Evolutionary conservation across 2,797 vertebrate species (phyloP).

Genomic region (Balearica regulorum): DNA sequence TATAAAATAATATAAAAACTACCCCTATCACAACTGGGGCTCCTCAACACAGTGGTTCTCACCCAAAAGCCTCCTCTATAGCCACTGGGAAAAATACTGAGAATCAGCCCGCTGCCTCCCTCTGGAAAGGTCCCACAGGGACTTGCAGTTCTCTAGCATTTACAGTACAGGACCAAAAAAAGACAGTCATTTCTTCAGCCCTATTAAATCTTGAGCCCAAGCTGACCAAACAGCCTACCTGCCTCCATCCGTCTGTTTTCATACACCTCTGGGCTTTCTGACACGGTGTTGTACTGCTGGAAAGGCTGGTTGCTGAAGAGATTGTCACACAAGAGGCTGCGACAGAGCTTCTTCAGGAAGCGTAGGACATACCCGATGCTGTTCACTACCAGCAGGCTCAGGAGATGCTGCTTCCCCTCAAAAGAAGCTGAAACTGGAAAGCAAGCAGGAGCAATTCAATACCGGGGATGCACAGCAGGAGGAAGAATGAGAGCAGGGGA

Average conservation of each 20-base stretch:
- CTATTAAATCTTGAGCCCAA: not conserved
- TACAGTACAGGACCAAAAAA: not conserved
- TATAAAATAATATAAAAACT: not conserved
- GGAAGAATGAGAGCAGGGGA: not conserved
- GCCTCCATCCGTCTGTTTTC: constrained; percentile 61
- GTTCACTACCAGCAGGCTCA: constrained; percentile 93
- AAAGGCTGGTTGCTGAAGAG: constrained; percentile 97
- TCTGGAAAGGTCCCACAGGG: not conserved
- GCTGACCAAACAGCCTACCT: constrained; percentile 60
- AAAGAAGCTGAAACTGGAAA: constrained; percentile 86
- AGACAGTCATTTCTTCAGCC: not conserved
- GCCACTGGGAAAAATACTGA: not conserved
- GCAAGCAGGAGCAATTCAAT: not conserved
- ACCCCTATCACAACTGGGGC: not conserved
- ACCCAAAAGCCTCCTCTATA: not conserved
- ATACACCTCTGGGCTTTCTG: constrained; percentile 67
- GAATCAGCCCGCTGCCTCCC: not conserved
- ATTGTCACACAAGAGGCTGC: constrained; percentile 91
- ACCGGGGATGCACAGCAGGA: not conserved
- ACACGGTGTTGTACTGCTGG: constrained; percentile 67
- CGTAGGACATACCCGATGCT: constrained; percentile 93
- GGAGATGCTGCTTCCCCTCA: constrained; percentile 94
- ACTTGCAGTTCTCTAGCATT: not conserved
- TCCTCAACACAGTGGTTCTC: not conserved
- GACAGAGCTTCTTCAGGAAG: constrained; percentile 95